A percentile compares a stretch with the other conserved stretches of the same genome.
Conservation (phyloP, 2,113 vertebrate species). For the Cynopterus brachyotis region DNA sequence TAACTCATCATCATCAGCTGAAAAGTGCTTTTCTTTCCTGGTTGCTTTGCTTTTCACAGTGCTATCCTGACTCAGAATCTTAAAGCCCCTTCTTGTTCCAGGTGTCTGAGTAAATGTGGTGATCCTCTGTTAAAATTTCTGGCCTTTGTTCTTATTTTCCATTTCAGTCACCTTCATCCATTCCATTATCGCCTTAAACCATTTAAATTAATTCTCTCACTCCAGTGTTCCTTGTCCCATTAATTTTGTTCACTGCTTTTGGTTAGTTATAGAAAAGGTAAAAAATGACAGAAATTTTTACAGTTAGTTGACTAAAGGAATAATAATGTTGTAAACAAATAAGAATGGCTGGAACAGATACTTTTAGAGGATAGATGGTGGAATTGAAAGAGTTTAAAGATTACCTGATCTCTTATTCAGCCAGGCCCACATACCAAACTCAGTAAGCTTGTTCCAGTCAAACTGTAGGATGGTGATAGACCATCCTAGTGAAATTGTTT, state of each 20-base stretch:
- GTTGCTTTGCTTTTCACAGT: conserved; percentile 6
- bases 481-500: not conserved
- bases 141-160: not conserved
- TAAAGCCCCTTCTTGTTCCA: not conserved
- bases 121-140: not conserved
- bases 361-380: not conserved
- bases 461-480: not conserved
- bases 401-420: not conserved
- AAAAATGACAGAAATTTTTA: not conserved
- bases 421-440: not conserved
- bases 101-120: not conserved
- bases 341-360: not conserved
- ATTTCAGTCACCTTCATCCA: not conserved
- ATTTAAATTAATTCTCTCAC: not conserved
- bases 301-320: not conserved
- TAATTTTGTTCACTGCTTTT: conserved; percentile 17
- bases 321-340: not conserved
- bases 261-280: not conserved
- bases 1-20: not conserved
- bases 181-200: not conserved
- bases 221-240: not conserved
- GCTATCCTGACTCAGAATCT: not conserved
- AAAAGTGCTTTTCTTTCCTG: not conserved
- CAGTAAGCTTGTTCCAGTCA: not conserved
- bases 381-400: not conserved